Evolutionary conservation across 1,140 invertebrate species (phyloP), one percentile per base, ranked within the genome.

Genomic region (Monomorium pharaonis): DNA sequence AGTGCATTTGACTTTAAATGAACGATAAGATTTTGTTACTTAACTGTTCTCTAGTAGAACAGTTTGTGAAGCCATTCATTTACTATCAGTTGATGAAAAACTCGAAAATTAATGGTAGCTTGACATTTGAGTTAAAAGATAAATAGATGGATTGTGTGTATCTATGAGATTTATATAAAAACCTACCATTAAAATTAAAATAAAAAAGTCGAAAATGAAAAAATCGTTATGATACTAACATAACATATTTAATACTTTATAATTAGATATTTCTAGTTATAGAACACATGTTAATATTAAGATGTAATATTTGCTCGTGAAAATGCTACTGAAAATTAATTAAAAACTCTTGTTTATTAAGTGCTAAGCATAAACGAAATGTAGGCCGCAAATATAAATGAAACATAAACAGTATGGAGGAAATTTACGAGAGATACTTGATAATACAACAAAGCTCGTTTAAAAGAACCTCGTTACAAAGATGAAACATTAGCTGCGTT

Each of bases 291-390:
- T 65, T 77, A 24, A 77, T 69, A 80, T 69, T 7, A 30, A 10
- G 9, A 21, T n/a, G 16, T 47, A 37, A 63, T 77, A 24, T 27
- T 16, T 63, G 56, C 6, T 49, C 44, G 21, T 21, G 10, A 33
- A 51, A 80, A 51, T 77, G n/a, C 0, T 1, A 14, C 18, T n/a
- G 42, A 54, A 80, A 69, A 54, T 42, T 80, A 33, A 80, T 69
- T 54, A 69, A 69, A 16, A 67, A 18, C 30, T 4, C 76, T 24
- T n/a, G 30, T 78, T 80, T 69, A 30, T 80, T 37, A 80, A 80
- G 30, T 51, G 47, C 30, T 67, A 27, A 69, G 16, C 30, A 37
- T 30, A 21, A 49, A 33, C 42, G 27, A 69, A 51, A 69, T 65
- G 27, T 21, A 24, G 12, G 18, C 10, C 30, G n/a, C 6, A 24